Evolutionary conservation across 2,797 vertebrate species (phyloP).

Genomic region (Hyperoplus immaculatus): DNA sequence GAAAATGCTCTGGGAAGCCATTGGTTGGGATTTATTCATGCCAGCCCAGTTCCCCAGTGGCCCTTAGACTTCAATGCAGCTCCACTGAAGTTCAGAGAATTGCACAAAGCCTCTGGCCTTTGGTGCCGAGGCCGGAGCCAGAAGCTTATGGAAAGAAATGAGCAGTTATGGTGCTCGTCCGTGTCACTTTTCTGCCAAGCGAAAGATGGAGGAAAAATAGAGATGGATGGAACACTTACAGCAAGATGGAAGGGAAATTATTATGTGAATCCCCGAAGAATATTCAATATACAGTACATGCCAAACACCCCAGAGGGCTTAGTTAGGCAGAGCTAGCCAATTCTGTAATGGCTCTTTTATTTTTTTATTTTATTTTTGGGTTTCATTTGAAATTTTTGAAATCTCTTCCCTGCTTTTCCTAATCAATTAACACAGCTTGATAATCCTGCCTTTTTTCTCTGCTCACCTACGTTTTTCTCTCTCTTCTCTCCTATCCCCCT

Average conservation of each 20-base stretch:
- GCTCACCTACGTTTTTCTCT: constrained; percentile 82
- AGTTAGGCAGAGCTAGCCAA: constrained; percentile 48
- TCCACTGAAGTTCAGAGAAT: constrained; percentile 59
- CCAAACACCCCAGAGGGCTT: constrained; percentile 58
- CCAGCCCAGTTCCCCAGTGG: constrained; percentile 59
- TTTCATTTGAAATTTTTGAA: constrained; percentile 55
- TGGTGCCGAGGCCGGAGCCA: constrained; percentile 57
- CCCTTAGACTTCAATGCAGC: constrained; percentile 48
- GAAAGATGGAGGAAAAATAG: constrained; percentile 53
- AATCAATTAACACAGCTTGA: constrained; percentile 82
- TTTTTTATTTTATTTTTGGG: constrained; percentile 61
- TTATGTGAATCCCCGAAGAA: constrained; percentile 54
- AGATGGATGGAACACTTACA: constrained; percentile 56
- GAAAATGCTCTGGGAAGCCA: constrained; percentile 38
- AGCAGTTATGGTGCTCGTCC: constrained; percentile 55
- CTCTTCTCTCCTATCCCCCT: constrained; percentile 77
- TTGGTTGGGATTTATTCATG: constrained; percentile 60
- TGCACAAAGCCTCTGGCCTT: constrained; percentile 59
- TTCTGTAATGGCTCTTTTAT: constrained; percentile 50
- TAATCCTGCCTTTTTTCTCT: constrained; percentile 81
- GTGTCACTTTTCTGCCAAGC: constrained; percentile 62
- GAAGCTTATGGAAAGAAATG: constrained; percentile 53
- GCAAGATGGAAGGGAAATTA: constrained; percentile 54
- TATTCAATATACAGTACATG: constrained; percentile 43
- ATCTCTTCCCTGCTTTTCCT: constrained; percentile 62